Conservation (phyloP, 2,888 invertebrate species). For the Pyralis farinalis region DNA sequence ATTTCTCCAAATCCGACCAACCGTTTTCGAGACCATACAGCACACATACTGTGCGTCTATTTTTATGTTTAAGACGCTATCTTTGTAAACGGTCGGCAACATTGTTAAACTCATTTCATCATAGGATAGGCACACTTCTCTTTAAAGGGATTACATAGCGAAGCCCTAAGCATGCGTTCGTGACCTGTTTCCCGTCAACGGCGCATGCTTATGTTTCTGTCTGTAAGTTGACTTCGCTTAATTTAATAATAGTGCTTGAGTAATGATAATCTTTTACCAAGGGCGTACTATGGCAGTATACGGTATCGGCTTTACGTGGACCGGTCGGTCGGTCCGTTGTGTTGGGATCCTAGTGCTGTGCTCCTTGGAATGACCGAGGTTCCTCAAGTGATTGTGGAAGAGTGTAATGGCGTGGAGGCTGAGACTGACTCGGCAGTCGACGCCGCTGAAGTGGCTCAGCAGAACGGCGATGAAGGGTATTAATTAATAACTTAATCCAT, state of each 20-base stretch:
- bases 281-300: slow-evolving; percentile 68
- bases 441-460: slow-evolving; percentile 34
- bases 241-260: slow-evolving; percentile 76
- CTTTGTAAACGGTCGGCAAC: too few species aligned
- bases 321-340: slow-evolving; percentile 46
- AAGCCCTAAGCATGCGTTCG: slow-evolving; percentile 74
- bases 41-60: too few species aligned
- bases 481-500: too few species aligned
- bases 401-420: slow-evolving; percentile 63
- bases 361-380: slow-evolving; percentile 59
- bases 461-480: slow-evolving; percentile 63
- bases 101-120: slow-evolving; percentile 12
- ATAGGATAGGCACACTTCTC: slow-evolving; percentile 41
- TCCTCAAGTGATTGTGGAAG: slow-evolving; percentile 61
- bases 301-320: slow-evolving; percentile 47
- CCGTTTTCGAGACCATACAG: too few species aligned
- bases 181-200: slow-evolving; percentile 68
- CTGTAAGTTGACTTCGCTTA: slow-evolving; percentile 71
- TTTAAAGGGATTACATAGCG: slow-evolving; percentile 73
- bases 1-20: too few species aligned
- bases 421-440: slow-evolving; percentile 33
- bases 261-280: slow-evolving; percentile 75
- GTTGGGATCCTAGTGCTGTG: slow-evolving; percentile 28
- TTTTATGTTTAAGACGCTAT: too few species aligned
- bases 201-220: slow-evolving; percentile 69